Base-by-base conservation (phyloP, 2,113 vertebrate genomes). In the Glaucidium brasilianum region DNA sequence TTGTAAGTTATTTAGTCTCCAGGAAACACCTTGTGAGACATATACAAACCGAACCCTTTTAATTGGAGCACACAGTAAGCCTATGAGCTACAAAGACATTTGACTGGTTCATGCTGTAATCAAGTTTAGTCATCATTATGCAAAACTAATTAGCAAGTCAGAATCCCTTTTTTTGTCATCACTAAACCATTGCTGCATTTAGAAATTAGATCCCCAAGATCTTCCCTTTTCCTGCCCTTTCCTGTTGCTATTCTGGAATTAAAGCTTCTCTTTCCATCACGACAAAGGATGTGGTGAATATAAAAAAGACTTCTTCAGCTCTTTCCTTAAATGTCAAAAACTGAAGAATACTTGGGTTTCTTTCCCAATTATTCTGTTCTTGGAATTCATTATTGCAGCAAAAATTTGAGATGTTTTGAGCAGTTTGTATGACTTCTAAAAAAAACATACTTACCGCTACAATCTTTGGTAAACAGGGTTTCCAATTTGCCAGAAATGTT, bases 61-160 rank as follows among this genome's bases (percentile, higher is more conserved):
- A 89, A 89, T 18, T 87, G 73, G 88, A 37, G 56, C 7, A 3
- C 60, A 26, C 76, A 56, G 52, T 14, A 73, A 90, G 78, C 59
- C 78, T 47, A 7, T 23, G 50, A 81, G 86, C 78, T 66, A 81
- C 64, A 58, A 53, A 94, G 85, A 19, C 43, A 30, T 64, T 78
- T 84, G 47, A 84, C 88, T 81, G 83, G 64, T 68, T 94, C 86
- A 47, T 45, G 80, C 86, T 91, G 86, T 69, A 95, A 89, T 94
- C 86, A 45, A 87, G 76, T 92, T 95, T 96, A 96, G 88, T 96
- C 94, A 96, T 91, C 96, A 96, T 96, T 97, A 94, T 95, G 92
- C 93, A 96, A 96, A 97, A 62, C 86, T 94, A 94, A 97, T 96
- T 96, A 96, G 80, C 91, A 96, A 96, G 91, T 96, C 92, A 94